Percentiles rank a stretch among this genome's conserved stretches.
Evolutionary conservation across 2,888 invertebrate species (phyloP).

Genomic region (Mantis religiosa): DNA sequence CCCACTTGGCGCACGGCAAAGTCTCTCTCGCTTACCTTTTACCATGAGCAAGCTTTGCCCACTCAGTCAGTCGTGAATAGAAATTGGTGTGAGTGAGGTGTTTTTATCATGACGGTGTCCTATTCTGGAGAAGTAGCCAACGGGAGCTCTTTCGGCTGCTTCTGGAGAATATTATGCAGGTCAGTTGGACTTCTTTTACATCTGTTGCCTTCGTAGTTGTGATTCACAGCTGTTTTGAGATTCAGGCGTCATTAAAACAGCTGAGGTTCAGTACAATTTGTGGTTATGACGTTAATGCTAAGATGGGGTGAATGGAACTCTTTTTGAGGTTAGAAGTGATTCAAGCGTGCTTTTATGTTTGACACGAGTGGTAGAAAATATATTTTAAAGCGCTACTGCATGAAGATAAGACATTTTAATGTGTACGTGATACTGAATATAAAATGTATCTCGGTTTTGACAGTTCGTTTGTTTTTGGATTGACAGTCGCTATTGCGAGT

Average conservation of each 20-base stretch:
- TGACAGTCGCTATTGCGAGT: not conserved
- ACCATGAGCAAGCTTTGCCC: not conserved
- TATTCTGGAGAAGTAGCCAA: slow-evolving; percentile 88
- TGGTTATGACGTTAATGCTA: too few relatives aligned
- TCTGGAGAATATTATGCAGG: slow-evolving; percentile 86
- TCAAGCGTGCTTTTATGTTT: not conserved
- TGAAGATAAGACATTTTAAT: too few relatives aligned
- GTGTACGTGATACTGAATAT: too few relatives aligned
- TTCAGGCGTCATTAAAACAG: not conserved
- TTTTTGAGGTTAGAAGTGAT: not conserved
- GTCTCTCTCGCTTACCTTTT: not conserved
- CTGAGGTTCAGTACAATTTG: not conserved
- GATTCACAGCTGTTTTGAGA: not conserved
- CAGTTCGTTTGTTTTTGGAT: not conserved
- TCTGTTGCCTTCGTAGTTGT: not conserved
- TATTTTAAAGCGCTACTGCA: too few relatives aligned
- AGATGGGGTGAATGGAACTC: not conserved
- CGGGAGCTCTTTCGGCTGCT: slow-evolving; percentile 88
- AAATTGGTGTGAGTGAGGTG: not conserved
- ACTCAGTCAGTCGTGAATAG: not conserved
- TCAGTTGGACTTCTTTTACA: slow-evolving; percentile 49
- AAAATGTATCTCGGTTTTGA: not conserved
- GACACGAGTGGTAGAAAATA: not conserved
- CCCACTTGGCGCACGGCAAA: slow-evolving; percentile 7
- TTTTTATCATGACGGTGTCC: slow-evolving; percentile 70